These are phyloP conservation scores for Acropora tenuis DNA, from an alignment of 64 coral and sea anemone genomes.

Conservation along the genomic window DNA sequence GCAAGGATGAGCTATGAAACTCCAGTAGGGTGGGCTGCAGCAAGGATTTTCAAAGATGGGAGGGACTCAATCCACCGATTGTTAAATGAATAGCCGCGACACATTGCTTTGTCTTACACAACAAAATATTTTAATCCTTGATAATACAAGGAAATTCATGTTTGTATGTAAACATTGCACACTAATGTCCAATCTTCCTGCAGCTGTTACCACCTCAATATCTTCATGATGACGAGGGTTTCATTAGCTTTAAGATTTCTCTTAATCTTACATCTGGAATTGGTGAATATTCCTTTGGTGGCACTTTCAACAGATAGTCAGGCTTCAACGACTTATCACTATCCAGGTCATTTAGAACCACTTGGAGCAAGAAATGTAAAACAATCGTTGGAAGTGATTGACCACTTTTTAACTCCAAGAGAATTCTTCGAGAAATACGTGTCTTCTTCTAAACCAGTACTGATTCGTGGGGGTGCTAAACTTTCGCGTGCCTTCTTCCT, in stretches of 20 bases:
- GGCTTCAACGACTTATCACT: conserved; percentile 23
- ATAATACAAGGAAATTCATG: not conserved
- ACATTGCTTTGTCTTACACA: too few relatives aligned
- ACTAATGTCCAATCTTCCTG: not conserved
- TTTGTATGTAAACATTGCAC: not conserved
- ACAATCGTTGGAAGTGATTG: conserved; percentile 60
- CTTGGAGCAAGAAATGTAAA: conserved; percentile 74
- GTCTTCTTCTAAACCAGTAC: conserved; percentile 63
- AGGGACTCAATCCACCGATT: too few relatives aligned
- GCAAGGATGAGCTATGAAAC: too few relatives aligned
- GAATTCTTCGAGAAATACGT: conserved; percentile 83
- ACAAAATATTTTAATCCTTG: not conserved
- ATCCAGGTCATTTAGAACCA: conserved; percentile 86
- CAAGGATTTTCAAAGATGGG: too few relatives aligned
- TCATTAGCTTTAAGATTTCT: not conserved
- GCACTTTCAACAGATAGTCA: conserved; percentile 17
- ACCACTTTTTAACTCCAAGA: conserved; percentile 65
- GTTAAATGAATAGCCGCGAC: too few relatives aligned
- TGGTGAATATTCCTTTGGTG: not conserved
- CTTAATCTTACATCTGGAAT: conserved; percentile 10
- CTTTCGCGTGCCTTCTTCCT: conserved; percentile 77
- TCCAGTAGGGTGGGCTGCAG: too few relatives aligned
- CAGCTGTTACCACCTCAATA: not conserved
- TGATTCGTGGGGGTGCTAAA: conserved; percentile 90
- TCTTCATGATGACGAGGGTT: not conserved